These are phyloP conservation scores for Scopus umbretta DNA, from an alignment of 2,113 vertebrate genomes.

Conservation along the genomic window DNA sequence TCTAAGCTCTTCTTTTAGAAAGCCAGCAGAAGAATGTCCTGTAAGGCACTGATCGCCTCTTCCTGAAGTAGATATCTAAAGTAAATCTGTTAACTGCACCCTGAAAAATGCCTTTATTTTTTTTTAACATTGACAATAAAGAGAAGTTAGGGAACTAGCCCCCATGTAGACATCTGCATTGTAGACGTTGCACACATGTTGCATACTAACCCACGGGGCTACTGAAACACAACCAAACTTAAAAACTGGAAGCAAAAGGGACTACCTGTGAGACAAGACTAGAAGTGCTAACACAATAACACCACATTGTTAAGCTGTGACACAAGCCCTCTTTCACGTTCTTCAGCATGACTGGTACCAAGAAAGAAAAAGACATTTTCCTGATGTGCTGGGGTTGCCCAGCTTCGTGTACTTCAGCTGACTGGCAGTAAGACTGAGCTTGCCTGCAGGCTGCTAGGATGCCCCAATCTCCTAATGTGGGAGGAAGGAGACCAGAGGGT, in stretches of 20 bases:
- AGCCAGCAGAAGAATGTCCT: not conserved
- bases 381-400: not conserved
- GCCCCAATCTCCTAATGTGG: not conserved
- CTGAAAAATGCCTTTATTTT: not conserved
- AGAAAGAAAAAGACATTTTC: not conserved
- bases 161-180: not conserved
- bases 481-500: not conserved
- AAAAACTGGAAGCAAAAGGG: not conserved
- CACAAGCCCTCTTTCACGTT: not conserved
- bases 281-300: not conserved
- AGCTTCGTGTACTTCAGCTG: not conserved
- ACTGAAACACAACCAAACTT: not conserved
- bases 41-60: not conserved
- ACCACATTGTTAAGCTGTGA: not conserved
- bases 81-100: not conserved
- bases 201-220: not conserved
- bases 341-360: not conserved
- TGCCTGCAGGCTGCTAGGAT: not conserved
- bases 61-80: not conserved
- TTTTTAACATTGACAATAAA: not conserved
- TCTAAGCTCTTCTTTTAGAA: not conserved
- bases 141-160: not conserved
- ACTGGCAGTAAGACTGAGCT: not conserved
- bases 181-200: not conserved
- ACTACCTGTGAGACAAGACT: not conserved